Base-by-base conservation (phyloP, 2,113 vertebrate genomes). In the Cyanistes caeruleus region DNA sequence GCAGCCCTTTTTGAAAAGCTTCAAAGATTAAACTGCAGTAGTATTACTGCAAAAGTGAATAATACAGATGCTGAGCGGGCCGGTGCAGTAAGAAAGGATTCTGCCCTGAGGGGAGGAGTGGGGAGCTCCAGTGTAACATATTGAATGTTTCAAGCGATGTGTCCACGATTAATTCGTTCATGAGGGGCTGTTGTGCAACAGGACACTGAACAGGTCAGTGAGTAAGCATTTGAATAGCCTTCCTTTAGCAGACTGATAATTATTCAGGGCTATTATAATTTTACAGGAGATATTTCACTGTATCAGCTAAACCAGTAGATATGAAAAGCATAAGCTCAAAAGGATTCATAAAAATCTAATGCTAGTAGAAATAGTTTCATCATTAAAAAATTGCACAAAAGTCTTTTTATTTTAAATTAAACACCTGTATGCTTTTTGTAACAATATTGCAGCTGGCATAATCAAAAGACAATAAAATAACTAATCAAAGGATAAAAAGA, bases 401-500 rank as follows among this genome's bases (percentile, higher is more conserved):
- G 15, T 7, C 9, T 78, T 84, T 95, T 85, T 73, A 75, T 81
- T 89, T 92, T 86, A 87, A 78, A 94, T 92, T 91, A 48, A 94
- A 89, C 43, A 90, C 55, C 59, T 89, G 15, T 58, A 13, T 68
- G 53, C 1, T 35, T 87, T 87, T 79, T 60, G 5, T 20, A 79
- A 31, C 13, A 56, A 27, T 72, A 79, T 64, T 24, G 4, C 58
- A 84, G 25, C 58, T 78, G 73, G 48, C 46, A 52, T 59, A 83
- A 75, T 59, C 35, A 93, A 62, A 39, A 18, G 23, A 19, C 31
- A 70, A 58, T 64, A 68, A 68, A 82, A 74, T 65, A 89, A 14
- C 31, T 39, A 89, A 67, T 70, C 64, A 72, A 91, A 84, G 31
- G 49, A 75, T 56, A 37, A 89, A 93, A 89, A 41, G 27, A 68